Percentiles rank a stretch among this genome's conserved stretches.
phyloP scores from a whole-genome alignment of 1,140 invertebrate species.

The Portunus trituberculatus region DNA sequence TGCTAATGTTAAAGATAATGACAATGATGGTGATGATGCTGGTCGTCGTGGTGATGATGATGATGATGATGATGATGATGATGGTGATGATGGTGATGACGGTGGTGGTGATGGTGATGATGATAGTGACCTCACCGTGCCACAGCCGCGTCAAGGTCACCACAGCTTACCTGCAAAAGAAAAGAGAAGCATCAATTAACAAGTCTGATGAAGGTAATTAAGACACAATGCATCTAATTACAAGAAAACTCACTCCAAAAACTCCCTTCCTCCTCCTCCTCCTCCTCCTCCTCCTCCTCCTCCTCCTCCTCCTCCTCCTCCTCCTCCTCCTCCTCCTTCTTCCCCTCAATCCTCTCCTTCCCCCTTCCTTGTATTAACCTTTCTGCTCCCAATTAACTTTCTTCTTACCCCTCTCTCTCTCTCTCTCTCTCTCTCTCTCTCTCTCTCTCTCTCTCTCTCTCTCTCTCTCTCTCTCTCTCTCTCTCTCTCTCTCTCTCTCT shows the following conservation, averaged over 20 bases:
- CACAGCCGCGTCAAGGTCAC: not conserved
- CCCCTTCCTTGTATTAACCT: slow-evolving; percentile 13
- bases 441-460: slow-evolving; percentile 13
- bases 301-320: no score
- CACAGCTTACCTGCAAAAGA: not conserved
- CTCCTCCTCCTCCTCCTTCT: not conserved
- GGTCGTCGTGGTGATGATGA: not conserved
- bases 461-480: not conserved
- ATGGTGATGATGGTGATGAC: not conserved
- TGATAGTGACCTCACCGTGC: not conserved
- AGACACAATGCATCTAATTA: not conserved
- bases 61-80: not conserved
- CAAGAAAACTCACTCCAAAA: not conserved
- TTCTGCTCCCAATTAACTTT: not conserved
- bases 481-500: not conserved
- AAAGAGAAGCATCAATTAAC: not conserved
- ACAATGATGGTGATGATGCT: not conserved
- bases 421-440: not conserved
- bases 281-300: no score
- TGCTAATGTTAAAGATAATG: not conserved
- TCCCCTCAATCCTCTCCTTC: not conserved
- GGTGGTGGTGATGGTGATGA: not conserved
- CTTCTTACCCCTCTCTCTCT: not conserved
- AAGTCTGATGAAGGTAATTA: not conserved
- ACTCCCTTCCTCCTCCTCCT: not conserved